These are phyloP conservation scores for Crotalus horridus DNA, from an alignment of 2,113 vertebrate species.

Conservation along the genomic window DNA sequence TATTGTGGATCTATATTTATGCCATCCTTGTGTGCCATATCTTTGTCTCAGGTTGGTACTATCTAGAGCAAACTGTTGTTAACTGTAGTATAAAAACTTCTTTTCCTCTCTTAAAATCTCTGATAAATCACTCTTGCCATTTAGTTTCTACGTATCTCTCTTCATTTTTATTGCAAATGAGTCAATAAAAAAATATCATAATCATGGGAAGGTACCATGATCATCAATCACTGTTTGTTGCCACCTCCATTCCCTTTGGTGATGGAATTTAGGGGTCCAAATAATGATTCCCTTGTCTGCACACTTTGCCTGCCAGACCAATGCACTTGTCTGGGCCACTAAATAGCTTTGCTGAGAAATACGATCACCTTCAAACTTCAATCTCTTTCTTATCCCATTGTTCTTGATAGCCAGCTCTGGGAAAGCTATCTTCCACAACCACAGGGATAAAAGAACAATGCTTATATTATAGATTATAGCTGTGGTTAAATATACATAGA, in stretches of 20 bases:
- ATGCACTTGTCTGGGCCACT: conserved; percentile 78
- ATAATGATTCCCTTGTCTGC: conserved; percentile 71
- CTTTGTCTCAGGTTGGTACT: background rate
- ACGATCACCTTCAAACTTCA: conserved; percentile 57
- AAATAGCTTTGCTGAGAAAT: conserved; percentile 77
- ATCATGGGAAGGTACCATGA: conserved; percentile 49
- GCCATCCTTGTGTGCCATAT: background rate
- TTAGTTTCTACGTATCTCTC: conserved; percentile 18
- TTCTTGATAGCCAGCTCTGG: conserved; percentile 56
- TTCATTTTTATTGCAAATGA: conserved; percentile 54
- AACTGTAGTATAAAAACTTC: background rate
- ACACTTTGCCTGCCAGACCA: conserved; percentile 70
- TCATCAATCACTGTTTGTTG: conserved; percentile 71
- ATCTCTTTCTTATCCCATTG: conserved; percentile 22
- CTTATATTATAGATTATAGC: conserved; percentile 72
- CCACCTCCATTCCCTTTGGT: conserved; percentile 56
- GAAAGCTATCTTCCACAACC: conserved; percentile 70
- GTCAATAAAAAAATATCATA: conserved; percentile 46
- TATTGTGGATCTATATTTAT: accelerated
- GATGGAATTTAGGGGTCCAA: conserved; percentile 55
- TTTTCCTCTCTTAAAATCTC: conserved; percentile 7
- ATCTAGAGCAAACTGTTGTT: background rate
- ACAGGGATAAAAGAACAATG: conserved; percentile 68
- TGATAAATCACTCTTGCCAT: conserved; percentile 7
- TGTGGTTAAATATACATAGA: conserved; percentile 72